These are phyloP conservation scores for Etheostoma cragini DNA, from an alignment of 2,113 vertebrate species.

Conservation along the genomic window DNA sequence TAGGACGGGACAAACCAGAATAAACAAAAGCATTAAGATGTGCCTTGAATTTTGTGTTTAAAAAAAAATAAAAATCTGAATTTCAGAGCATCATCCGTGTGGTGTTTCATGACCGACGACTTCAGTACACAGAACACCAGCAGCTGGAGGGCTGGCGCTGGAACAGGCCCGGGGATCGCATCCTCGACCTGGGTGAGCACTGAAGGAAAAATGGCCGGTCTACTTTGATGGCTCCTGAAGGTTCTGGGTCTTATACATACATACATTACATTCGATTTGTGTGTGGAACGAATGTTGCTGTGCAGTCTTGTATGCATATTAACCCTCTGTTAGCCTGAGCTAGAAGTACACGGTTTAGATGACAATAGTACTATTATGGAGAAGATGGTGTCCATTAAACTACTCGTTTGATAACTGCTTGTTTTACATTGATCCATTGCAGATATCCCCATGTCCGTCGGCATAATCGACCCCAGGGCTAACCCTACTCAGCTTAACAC, in stretches of 20 bases:
- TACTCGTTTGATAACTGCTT: conserved; percentile 44
- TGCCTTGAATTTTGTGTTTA: not conserved
- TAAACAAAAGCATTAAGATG: no score
- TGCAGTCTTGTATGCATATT: conserved; percentile 24
- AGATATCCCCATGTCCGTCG: conserved; percentile 99
- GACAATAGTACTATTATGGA: not conserved
- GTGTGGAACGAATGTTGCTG: conserved; percentile 14
- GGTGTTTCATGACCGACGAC: conserved; percentile 95
- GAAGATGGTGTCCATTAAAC: conserved; percentile 19
- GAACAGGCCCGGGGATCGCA: conserved; percentile 96
- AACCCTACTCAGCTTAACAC: conserved; percentile 98
- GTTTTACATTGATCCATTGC: conserved; percentile 65
- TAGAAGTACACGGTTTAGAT: not conserved
- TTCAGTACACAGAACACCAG: conserved; percentile 98
- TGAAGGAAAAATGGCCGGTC: not conserved
- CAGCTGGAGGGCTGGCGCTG: conserved; percentile 98
- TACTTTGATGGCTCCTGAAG: not conserved
- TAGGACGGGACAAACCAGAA: not conserved
- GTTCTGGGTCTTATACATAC: not conserved
- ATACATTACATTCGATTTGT: not conserved
- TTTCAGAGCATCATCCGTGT: conserved; percentile 96
- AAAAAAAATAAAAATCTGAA: not conserved
- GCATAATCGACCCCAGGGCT: conserved; percentile 95
- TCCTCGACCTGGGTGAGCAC: conserved; percentile 93
- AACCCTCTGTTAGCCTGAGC: conserved; percentile 7